Evolutionary conservation across 2,797 vertebrate genomes (phyloP).

Genomic region (Avahi laniger): DNA sequence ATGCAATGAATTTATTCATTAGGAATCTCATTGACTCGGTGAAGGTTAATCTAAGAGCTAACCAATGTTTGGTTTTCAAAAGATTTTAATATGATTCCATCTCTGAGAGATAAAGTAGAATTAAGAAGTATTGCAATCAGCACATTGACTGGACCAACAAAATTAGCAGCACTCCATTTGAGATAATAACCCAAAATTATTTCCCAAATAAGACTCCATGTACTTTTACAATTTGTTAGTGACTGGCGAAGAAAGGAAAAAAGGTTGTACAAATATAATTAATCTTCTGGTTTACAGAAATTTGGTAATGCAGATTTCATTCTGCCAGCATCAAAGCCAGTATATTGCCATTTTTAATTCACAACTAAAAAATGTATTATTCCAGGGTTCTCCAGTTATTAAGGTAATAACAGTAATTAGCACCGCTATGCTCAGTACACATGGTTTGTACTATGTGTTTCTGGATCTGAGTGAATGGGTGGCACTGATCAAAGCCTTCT

Average conservation of each 20-base stretch:
- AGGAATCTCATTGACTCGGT: constrained; percentile 68
- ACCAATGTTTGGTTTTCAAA: constrained; percentile 24
- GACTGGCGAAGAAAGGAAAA: constrained; percentile 46
- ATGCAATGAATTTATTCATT: constrained; percentile 62
- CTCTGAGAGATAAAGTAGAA: constrained; percentile 35
- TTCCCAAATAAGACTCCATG: constrained; percentile 59
- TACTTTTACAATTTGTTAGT: constrained; percentile 57
- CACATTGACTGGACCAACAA: constrained; percentile 38
- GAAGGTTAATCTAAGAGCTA: constrained; percentile 68
- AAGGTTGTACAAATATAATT: constrained; percentile 75
- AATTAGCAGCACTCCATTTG: constrained; percentile 66
- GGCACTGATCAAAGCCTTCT: constrained; percentile 9
- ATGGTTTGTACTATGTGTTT: background rate
- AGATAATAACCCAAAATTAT: constrained; percentile 75
- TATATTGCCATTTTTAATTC: constrained; percentile 42
- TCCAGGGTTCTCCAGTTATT: constrained; percentile 35
- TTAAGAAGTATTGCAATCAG: constrained; percentile 35
- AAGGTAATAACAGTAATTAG: constrained; percentile 53
- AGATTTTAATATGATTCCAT: constrained; percentile 58
- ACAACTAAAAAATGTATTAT: constrained; percentile 50
- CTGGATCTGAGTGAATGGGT: background rate
- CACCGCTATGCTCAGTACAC: background rate
- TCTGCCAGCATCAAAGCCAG: constrained; percentile 67
- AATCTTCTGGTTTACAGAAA: constrained; percentile 65
- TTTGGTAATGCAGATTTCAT: constrained; percentile 53